phyloP scores from a whole-genome alignment of 2,797 vertebrate genomes.

The Hypotaenidia okinawae region DNA sequence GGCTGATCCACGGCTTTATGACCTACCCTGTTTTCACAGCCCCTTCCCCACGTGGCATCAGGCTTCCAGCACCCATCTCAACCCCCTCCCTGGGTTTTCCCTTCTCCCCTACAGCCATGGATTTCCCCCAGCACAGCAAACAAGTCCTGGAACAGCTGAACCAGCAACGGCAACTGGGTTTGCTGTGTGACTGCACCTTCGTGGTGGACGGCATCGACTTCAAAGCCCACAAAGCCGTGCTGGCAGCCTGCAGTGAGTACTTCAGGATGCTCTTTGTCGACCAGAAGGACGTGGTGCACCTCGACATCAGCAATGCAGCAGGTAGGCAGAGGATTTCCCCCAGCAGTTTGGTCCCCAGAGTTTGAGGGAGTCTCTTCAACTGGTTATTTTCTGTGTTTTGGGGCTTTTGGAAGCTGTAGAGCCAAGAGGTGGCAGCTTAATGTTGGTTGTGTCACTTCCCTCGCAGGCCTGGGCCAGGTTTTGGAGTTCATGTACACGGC shows the following conservation, averaged over 20 bases:
- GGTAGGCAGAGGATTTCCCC: constrained; percentile 69
- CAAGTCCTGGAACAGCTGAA: constrained; percentile 95
- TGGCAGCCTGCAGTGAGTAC: constrained; percentile 96
- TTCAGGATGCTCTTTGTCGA: constrained; percentile 95
- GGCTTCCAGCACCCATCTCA: accelerated
- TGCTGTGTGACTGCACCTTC: constrained; percentile 97
- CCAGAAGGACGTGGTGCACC: constrained; percentile 97
- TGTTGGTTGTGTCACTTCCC: not conserved
- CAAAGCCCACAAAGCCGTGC: constrained; percentile 95
- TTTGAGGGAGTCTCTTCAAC: not conserved
- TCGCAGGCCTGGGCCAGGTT: constrained; percentile 91
- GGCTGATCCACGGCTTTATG: accelerated
- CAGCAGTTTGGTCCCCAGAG: accelerated
- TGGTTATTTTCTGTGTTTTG: accelerated
- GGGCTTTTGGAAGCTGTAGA: accelerated
- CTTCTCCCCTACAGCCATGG: constrained; percentile 80
- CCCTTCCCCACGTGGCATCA: accelerated
- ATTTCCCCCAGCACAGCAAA: constrained; percentile 95
- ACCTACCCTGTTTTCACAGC: not conserved
- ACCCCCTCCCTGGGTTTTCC: not conserved
- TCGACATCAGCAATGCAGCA: constrained; percentile 97
- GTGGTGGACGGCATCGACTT: constrained; percentile 97
- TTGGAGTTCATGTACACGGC: constrained; percentile 99
- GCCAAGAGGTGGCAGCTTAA: not conserved
- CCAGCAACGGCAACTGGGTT: constrained; percentile 90